A percentile compares a stretch with the other conserved stretches of the same genome.
Conservation (phyloP, 2,113 vertebrate species). For the Lutjanus erythropterus region DNA sequence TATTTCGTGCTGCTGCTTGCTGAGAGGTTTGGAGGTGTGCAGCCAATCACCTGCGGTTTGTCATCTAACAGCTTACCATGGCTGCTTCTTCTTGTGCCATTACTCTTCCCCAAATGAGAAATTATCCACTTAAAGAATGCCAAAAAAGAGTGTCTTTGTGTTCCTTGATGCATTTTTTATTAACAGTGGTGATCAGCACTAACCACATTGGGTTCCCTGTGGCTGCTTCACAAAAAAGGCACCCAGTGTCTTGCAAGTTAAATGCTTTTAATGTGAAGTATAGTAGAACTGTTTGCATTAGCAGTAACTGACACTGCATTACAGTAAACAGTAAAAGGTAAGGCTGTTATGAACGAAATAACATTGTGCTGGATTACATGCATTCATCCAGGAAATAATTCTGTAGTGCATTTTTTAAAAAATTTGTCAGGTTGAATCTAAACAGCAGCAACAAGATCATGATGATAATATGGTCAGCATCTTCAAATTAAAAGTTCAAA, state of each 20-base stretch:
- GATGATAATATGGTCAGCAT: too few relatives aligned
- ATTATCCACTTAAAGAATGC: neutral
- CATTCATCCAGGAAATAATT: too few relatives aligned
- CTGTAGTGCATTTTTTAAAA: too few relatives aligned
- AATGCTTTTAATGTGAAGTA: neutral
- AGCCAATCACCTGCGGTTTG: neutral
- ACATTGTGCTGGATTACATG: too few relatives aligned
- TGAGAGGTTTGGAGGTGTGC: neutral
- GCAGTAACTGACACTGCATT: neutral
- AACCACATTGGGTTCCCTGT: neutral
- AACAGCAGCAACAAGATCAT: too few relatives aligned
- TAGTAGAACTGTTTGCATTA: neutral
- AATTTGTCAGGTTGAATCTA: too few relatives aligned
- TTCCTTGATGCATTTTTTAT: neutral
- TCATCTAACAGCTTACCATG: neutral
- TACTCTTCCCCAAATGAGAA: neutral
- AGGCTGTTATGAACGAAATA: too few relatives aligned
- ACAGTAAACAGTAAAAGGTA: neutral
- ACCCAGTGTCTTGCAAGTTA: neutral
- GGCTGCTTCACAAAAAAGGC: neutral
- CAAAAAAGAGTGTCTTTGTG: neutral
- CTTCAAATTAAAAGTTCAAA: too few relatives aligned
- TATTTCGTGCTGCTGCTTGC: slow-evolving; percentile 14
- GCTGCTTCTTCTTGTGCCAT: neutral
- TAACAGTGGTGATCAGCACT: neutral